Percentiles rank a stretch among this genome's conserved stretches.
Evolutionary conservation across 1,140 invertebrate genomes (phyloP).

Genomic region (Drosophila bifasciata): DNA sequence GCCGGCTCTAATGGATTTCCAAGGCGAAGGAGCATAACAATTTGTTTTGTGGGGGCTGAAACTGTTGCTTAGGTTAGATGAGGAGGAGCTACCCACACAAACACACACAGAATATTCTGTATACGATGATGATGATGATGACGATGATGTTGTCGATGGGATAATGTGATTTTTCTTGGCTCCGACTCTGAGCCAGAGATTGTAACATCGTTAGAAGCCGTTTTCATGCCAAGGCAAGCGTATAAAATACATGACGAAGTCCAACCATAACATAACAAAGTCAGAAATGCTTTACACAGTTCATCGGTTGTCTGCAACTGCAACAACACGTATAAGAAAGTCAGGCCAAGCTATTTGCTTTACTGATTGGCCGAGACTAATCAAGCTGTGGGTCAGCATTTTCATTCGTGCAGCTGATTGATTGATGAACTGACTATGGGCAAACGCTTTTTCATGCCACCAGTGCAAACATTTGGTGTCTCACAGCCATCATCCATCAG

Average conservation of each 20-base stretch:
- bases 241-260: conserved; percentile 44
- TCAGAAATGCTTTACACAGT: conserved; percentile 3
- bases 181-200: conserved; percentile 36
- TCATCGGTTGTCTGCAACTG: conserved; percentile 20
- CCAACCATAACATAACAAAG: no score
- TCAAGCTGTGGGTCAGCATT: conserved; percentile 57
- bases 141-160: conserved; percentile 39
- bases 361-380: conserved; percentile 59
- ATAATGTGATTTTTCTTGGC: conserved; percentile 53
- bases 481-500: conserved; percentile 51
- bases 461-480: conserved; percentile 48
- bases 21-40: conserved; percentile 56
- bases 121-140: conserved; percentile 12
- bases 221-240: conserved; percentile 41
- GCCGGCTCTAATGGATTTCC: conserved; percentile 51
- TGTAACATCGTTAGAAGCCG: conserved; percentile 15
- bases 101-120: conserved; percentile 21
- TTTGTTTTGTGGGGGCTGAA: conserved; percentile 40
- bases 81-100: conserved; percentile 7
- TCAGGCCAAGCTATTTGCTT: conserved; percentile 58
- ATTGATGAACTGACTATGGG: conserved; percentile 52
- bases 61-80: conserved; percentile 39
- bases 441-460: conserved; percentile 18
- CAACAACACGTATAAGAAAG: not conserved
- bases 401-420: conserved; percentile 39